phyloP scores from a whole-genome alignment of 2,888 invertebrate genomes.

The Melipona beecheii region DNA sequence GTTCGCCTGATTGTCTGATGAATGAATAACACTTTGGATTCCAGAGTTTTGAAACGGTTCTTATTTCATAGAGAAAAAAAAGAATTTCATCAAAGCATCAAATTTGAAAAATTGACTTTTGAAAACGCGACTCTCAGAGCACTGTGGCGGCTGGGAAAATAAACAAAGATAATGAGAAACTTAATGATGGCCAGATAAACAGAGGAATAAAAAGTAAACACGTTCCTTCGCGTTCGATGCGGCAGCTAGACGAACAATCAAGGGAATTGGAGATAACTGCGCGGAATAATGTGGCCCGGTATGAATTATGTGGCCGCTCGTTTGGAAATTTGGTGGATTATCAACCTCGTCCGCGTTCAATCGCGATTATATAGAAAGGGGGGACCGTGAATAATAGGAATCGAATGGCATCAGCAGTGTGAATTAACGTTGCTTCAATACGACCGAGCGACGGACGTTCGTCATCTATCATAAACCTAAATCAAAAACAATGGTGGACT shows the following conservation, averaged over 20 bases:
- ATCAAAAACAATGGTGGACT: background rate
- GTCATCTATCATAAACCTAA: background rate
- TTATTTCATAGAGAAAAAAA: too few species aligned
- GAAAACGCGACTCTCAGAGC: too few species aligned
- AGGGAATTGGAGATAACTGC: constrained; percentile 25
- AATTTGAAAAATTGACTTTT: too few species aligned
- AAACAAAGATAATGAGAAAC: background rate
- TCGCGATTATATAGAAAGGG: constrained; percentile 25
- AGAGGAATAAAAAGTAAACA: background rate
- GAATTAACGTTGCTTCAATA: constrained; percentile 31
- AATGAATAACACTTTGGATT: too few species aligned
- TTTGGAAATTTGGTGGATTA: constrained; percentile 64
- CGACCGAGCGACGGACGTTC: background rate
- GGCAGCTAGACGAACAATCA: constrained; percentile 15
- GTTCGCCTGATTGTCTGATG: too few species aligned
- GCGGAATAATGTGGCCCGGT: constrained; percentile 46
- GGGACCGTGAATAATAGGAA: constrained; percentile 51
- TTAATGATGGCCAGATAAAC: background rate
- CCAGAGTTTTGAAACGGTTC: too few species aligned
- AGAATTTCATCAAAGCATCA: too few species aligned
- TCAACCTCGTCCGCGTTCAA: constrained; percentile 39
- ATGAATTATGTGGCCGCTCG: constrained; percentile 63
- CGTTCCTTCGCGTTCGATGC: background rate
- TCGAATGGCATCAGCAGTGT: constrained; percentile 33
- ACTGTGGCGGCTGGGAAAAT: background rate